Evolutionary conservation across 2,113 vertebrate genomes (phyloP), one percentile per base, ranked within the genome.

Genomic region (Toxostoma redivivum): DNA sequence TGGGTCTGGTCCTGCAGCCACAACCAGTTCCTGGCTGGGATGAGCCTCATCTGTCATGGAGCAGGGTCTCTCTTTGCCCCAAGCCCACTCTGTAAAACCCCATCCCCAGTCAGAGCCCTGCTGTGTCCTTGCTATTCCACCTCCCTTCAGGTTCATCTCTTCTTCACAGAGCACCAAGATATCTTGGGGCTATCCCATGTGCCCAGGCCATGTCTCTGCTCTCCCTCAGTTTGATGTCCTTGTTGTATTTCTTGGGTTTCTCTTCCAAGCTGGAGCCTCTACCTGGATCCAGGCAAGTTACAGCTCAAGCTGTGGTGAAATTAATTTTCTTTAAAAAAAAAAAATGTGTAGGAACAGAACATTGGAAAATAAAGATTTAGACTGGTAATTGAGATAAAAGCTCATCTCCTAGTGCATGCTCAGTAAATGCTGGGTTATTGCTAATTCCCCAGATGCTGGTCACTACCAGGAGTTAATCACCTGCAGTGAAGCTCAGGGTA

Each of bases 391-490:
- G 90, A 93, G 95, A 86, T 81, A 90, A 93, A 93, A 88, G 82
- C 94, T 95, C 89, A 70, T 88, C 51, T 82, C 67, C 50, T 35
- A 48, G 48, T 42, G 73, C 83, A 89, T 67, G 69, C 91, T 91
- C 90, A 51, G 84, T 85, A 83, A 94, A 74, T 40, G 83, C 60
- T 83, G 73, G 71, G 85, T 90, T 93, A 90, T 74, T 90, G 92
- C 72, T 95, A 96, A 96, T 90, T 97, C 95, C 86, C 86, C 85
- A 83, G 90, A 45, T 0, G 18, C 80, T 93, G 94, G 96, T 94
- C 95, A 95, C 88, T 94, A 95, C 76, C 90, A 90, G 90, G 92
- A 96, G 90, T 95, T 97, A 92, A 95, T 95, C 88, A 96, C 90
- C 79, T 53, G 88, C 85, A 56, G 85, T 64, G 90, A 40, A 81